These are phyloP conservation scores for Deladenus siricidicola DNA, from an alignment of 2,888 invertebrate genomes.

Conservation along the genomic window DNA sequence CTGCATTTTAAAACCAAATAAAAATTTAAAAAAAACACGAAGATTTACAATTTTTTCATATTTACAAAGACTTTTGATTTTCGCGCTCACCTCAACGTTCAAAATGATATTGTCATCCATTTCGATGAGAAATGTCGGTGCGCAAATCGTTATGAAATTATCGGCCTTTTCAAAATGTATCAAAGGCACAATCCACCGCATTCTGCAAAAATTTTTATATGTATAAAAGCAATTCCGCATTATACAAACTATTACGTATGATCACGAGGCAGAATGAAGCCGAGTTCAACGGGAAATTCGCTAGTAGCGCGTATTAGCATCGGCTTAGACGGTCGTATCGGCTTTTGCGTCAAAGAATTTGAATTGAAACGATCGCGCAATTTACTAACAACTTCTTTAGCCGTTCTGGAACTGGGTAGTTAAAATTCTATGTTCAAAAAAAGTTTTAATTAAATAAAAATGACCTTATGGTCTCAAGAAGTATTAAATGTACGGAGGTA, in stretches of 20 bases:
- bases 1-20: not conserved
- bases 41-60: no score
- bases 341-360: no score
- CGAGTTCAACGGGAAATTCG: constrained; percentile 28
- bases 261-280: constrained; percentile 31
- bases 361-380: no score
- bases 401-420: no score
- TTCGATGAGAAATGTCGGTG: constrained; percentile 33
- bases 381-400: no score
- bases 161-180: constrained; percentile 18
- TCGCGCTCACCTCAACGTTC: constrained; percentile 22
- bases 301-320: constrained; percentile 10
- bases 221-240: not conserved
- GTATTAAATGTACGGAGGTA: constrained; percentile 19
- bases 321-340: no score
- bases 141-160: constrained; percentile 7
- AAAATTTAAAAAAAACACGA: no score
- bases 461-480: constrained; percentile 10
- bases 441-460: no score
- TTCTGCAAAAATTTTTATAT: constrained; percentile 2
- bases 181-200: constrained; percentile 33
- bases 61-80: not conserved
- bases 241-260: constrained; percentile 21
- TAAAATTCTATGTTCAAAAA: no score
- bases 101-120: constrained; percentile 32